phyloP scores from a whole-genome alignment of 92 coral and sea anemone species.

The Heteractis magnifica region DNA sequence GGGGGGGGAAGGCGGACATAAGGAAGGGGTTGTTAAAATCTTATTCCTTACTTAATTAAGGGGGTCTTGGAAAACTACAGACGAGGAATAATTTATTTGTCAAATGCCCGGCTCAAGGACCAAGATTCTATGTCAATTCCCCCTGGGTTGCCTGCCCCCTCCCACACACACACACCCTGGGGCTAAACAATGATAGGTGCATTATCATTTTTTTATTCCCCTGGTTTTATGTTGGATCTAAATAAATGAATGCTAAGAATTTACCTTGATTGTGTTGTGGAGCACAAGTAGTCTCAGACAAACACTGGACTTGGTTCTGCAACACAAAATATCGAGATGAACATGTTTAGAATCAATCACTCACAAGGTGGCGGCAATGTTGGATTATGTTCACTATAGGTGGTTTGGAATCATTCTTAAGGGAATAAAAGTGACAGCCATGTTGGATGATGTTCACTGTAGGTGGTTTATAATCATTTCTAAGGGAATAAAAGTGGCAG shows the following conservation, averaged over 20 bases:
- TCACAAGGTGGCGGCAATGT: neutral
- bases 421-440: neutral
- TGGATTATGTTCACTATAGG: neutral
- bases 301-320: slow-evolving; percentile 14
- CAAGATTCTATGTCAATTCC: no score
- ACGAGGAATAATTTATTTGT: no score
- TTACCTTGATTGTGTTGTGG: neutral
- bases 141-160: no score
- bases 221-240: neutral
- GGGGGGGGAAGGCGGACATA: no score
- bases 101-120: no score
- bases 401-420: neutral
- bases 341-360: neutral
- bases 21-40: no score
- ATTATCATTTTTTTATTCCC: neutral
- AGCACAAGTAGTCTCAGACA: neutral
- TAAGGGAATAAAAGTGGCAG: neutral
- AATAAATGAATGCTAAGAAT: neutral
- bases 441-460: neutral
- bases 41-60: no score
- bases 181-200: neutral
- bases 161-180: no score
- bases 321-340: neutral
- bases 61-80: no score
- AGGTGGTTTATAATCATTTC: neutral